Conservation (phyloP, 2,797 vertebrate genomes). For the Myotis myotis region DNA sequence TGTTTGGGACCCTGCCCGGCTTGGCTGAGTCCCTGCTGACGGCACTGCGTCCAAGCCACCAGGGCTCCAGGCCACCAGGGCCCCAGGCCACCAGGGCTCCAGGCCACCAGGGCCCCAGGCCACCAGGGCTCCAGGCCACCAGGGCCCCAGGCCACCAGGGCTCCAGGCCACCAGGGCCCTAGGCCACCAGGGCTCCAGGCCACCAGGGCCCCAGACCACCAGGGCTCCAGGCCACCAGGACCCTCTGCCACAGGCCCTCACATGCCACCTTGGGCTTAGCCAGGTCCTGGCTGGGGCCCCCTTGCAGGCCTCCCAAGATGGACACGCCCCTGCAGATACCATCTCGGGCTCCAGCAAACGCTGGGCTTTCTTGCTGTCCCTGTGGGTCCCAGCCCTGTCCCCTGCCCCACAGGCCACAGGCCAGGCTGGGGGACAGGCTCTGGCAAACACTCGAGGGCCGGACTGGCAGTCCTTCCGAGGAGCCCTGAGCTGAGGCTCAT, state of each 20-base stretch:
- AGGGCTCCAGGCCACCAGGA: not conserved
- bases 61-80: slow-evolving; percentile 78
- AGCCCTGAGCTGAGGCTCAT: not conserved
- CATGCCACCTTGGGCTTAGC: not conserved
- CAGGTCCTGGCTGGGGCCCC: not conserved
- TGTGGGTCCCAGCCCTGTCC: too few species aligned
- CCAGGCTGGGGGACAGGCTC: not conserved
- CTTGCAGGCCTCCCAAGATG: not conserved
- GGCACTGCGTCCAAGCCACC: slow-evolving; percentile 84
- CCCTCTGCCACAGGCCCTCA: slow-evolving; percentile 86
- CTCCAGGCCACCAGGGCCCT: too few species aligned
- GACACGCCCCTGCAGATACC: not conserved
- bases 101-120: too few species aligned
- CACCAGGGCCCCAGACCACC: slow-evolving; percentile 75
- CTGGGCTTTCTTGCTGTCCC: not conserved
- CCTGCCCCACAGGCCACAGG: too few species aligned
- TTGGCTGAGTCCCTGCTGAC: slow-evolving; percentile 91
- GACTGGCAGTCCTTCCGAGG: not conserved
- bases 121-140: too few species aligned
- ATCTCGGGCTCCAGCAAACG: not conserved
- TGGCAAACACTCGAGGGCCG: not conserved
- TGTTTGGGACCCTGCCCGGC: slow-evolving; percentile 94
- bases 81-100: not conserved
- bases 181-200: too few species aligned
- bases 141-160: too few species aligned